Base-by-base conservation (phyloP, 2,113 vertebrate species). In the Carollia perspicillata region DNA sequence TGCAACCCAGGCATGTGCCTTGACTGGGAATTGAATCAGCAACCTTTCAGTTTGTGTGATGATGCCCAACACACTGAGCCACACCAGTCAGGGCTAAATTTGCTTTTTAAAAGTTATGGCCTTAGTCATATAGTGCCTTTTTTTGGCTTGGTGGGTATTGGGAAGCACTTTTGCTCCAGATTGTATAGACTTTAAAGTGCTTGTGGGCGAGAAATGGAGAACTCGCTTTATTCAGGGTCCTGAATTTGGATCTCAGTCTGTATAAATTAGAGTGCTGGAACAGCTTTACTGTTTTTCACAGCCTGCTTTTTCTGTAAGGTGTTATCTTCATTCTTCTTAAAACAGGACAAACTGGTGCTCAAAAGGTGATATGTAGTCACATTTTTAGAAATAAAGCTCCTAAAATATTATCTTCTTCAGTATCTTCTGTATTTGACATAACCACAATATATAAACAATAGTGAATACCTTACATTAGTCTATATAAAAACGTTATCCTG, bases 191-290 rank as follows among this genome's bases (percentile, higher is more conserved):
- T 94, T 90, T 68, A 47, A 88, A 78, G 44, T 65, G 13, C 71
- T 75, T 83, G n/a, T 63, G 14, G 51, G 40, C 40, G 42, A 77
- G 49, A 75, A 68, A 88, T 35, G 26, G 30, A 68, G 28, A 88
- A 60, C 40, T 74, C 68, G 51, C 30, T 86, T 40, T 51, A 13
- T 86, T 40, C 44, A 10, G 37, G 33, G 51, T 91, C 28, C 30
- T 77, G 51, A 91, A 94, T 91, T 90, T 96, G 49, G 30, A 63
- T 44, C 33, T 87, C 55, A 74, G 42, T 90, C 68, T 83, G 23
- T 68, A 66, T 88, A 88, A 78, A 72, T 93, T 37, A 94, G 65
- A 37, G 78, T 4, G 23, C 20, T 93, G 40, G 58, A 58, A 4
- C 17, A 93, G 33, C 35, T 81, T 78, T 85, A 51, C 65, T 53